A percentile compares a stretch with the other conserved stretches of the same genome.
These are phyloP conservation scores for Poliocrania exsul DNA, from an alignment of 2,797 vertebrate genomes.

Conservation along the genomic window DNA sequence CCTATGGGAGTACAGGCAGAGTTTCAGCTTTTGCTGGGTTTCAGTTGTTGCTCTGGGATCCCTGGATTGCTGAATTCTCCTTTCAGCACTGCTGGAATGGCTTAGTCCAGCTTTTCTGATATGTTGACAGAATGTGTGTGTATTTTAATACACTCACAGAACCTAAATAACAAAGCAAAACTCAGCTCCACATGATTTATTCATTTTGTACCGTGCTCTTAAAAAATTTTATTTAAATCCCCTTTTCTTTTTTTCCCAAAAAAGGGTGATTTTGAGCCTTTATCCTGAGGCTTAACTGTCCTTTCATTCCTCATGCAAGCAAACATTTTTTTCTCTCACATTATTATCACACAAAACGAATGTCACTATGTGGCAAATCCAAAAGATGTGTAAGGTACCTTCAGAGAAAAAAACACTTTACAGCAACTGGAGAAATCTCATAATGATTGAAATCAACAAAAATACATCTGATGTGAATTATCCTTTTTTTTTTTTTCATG, in stretches of 20 bases:
- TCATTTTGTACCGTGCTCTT: neutral
- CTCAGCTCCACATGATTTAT: neutral
- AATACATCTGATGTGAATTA: neutral
- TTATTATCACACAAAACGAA: neutral
- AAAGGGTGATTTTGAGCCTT: neutral
- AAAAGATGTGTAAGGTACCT: neutral
- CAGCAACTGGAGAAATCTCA: neutral
- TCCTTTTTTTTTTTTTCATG: neutral
- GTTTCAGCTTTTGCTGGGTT: neutral
- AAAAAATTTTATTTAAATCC: neutral
- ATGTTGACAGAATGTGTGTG: neutral
- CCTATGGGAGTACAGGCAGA: neutral
- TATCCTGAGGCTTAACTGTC: neutral
- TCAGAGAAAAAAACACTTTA: neutral
- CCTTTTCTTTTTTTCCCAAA: accelerated
- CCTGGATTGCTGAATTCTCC: neutral
- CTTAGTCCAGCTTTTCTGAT: neutral
- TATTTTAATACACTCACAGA: neutral
- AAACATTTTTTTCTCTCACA: neutral
- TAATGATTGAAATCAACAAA: neutral
- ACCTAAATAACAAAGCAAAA: neutral
- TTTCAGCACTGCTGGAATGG: neutral
- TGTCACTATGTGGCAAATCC: neutral
- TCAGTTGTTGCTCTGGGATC: neutral
- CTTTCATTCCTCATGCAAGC: neutral